Evolutionary conservation across 2,888 invertebrate genomes (phyloP).

Genomic region (Coenonympha arcania): DNA sequence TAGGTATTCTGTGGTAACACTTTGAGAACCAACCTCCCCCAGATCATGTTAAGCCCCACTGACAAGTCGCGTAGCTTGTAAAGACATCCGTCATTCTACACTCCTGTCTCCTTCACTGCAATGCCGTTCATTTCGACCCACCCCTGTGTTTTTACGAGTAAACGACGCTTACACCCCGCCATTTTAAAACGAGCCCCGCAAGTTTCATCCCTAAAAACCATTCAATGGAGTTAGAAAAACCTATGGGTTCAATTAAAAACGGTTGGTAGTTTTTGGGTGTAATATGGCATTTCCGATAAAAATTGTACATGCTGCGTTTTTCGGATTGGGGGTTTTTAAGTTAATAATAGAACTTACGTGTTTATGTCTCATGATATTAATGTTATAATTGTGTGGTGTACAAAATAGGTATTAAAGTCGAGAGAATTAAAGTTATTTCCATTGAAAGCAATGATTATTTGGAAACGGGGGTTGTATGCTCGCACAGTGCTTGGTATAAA

Average conservation of each 20-base stretch:
- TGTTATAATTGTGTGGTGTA: no score
- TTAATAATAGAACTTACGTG: slow-evolving; percentile 5
- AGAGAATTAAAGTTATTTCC: no score
- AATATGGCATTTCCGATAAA: slow-evolving; percentile 67
- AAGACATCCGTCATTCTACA: slow-evolving; percentile 70
- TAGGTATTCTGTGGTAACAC: no score
- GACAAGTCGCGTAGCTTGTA: slow-evolving; percentile 65
- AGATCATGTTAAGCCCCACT: slow-evolving; percentile 38
- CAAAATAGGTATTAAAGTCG: no score
- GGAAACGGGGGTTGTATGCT: no score
- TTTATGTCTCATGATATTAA: not conserved
- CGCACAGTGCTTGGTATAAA: no score
- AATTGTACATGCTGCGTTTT: slow-evolving; percentile 18
- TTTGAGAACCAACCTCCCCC: slow-evolving; percentile 39
- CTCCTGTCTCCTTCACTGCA: no score
- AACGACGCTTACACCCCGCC: slow-evolving; percentile 43
- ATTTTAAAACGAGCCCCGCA: slow-evolving; percentile 32
- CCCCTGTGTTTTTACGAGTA: slow-evolving; percentile 50
- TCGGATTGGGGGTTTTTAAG: not conserved
- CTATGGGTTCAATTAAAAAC: slow-evolving; percentile 28
- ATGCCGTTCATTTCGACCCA: slow-evolving; percentile 47
- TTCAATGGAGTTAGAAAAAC: not conserved
- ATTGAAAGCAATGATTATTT: no score
- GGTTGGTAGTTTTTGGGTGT: slow-evolving; percentile 39
- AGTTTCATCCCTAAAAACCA: not conserved